Evolutionary conservation across 2,888 invertebrate genomes (phyloP).

Genomic region (Machimus atricapillus): DNA sequence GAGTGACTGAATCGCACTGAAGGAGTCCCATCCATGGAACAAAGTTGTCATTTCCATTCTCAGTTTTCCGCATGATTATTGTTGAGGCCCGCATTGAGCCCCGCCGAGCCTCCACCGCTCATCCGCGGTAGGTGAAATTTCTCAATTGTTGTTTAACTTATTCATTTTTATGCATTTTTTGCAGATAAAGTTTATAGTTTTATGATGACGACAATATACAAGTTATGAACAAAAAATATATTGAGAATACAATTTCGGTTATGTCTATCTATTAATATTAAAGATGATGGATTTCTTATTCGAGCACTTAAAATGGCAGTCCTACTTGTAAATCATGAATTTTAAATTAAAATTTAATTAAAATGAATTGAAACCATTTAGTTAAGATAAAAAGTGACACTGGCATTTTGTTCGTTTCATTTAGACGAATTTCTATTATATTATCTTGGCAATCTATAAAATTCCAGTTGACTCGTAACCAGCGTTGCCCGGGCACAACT

Average conservation of each 20-base stretch:
- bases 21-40: not conserved
- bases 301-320: no score
- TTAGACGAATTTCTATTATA: not conserved
- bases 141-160: slow-evolving; percentile 6
- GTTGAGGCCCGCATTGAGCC: not conserved
- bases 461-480: no score
- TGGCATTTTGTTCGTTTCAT: not conserved
- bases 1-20: not conserved
- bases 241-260: no score
- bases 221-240: no score
- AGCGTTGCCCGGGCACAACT: no score
- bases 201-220: no score
- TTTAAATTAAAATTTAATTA: no score
- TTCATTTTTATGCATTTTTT: not conserved
- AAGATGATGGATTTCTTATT: no score
- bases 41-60: not conserved
- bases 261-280: no score
- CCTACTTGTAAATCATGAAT: no score
- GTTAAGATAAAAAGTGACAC: not conserved
- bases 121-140: not conserved
- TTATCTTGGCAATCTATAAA: no score
- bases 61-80: not conserved
- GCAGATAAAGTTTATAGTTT: not conserved
- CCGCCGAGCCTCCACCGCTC: not conserved
- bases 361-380: no score